A percentile compares a stretch with the other conserved stretches of the same genome.
Evolutionary conservation across 2,888 invertebrate genomes (phyloP).

Genomic region (Noctua comes): DNA sequence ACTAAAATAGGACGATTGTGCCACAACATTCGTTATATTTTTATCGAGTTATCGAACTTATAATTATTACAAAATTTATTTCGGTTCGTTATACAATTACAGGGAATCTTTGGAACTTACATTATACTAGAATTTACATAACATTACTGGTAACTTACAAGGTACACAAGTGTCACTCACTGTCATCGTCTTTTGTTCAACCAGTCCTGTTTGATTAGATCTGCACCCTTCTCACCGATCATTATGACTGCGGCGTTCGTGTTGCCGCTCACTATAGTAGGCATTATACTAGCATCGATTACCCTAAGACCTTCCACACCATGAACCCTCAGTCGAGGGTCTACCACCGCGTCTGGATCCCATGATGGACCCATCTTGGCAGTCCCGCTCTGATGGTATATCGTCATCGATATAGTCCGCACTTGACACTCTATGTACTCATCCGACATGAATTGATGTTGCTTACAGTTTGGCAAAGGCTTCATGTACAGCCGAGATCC

Average conservation of each 20-base stretch:
- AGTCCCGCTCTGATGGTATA: constrained; percentile 97
- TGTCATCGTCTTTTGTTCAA: constrained; percentile 83
- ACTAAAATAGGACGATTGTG: constrained; percentile 8
- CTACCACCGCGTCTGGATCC: constrained; percentile 95
- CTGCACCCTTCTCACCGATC: constrained; percentile 97
- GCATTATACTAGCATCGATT: constrained; percentile 97
- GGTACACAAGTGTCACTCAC: constrained; percentile 54
- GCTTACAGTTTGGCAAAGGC: constrained; percentile 94
- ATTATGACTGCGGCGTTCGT: constrained; percentile 98
- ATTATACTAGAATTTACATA: constrained; percentile 38
- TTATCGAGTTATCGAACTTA: constrained; percentile 11
- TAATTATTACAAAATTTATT: constrained; percentile 12
- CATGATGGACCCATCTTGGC: constrained; percentile 96
- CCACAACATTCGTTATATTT: constrained; percentile 2
- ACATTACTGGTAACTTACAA: constrained; percentile 65
- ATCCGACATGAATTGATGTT: constrained; percentile 93
- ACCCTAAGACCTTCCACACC: constrained; percentile 95
- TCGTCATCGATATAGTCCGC: constrained; percentile 96
- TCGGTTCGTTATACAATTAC: constrained; percentile 33
- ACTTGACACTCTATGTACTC: constrained; percentile 97
- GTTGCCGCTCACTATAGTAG: constrained; percentile 96
- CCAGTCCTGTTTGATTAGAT: constrained; percentile 96
- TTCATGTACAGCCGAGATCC: constrained; percentile 94
- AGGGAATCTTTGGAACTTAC: constrained; percentile 65
- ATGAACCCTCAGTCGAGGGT: constrained; percentile 94